Base-by-base conservation (phyloP, 2,113 vertebrate species). In the Mastomys natalensis region DNA sequence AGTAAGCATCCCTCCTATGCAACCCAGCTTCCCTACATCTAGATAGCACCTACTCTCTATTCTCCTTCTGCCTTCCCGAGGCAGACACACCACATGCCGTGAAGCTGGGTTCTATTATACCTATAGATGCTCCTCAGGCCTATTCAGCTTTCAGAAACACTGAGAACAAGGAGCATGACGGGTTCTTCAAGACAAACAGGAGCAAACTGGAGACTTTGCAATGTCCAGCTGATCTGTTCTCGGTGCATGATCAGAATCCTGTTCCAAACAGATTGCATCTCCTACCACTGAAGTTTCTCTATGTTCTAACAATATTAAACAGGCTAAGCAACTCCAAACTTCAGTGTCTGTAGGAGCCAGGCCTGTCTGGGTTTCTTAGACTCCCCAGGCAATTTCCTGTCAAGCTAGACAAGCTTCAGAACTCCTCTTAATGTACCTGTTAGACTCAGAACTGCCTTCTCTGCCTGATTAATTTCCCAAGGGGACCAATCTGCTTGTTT, bases 381-480 rank as follows among this genome's bases (percentile, higher is more conserved):
- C 48, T 93, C 4, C 88, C 78, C 37, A 95, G 77, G 96, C 95
- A 92, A 95, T 95, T 94, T 96, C 90, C 93, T 96, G 73, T 93
- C 89, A 94, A 91, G 80, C n/a, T 62, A 92, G 60, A 96, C 88
- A 93, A 95, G 77, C 72, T 91, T 95, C 81, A 90, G 82, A 95
- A 97, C 58, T 86, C 81, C 62, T 81, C 90, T 87, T 90, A 86
- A 82, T 13, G 81, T 74, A 88, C 85, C 55, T 92, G 77, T 92
- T 89, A 92, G 87, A 70, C 81, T 92, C 89, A 76, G 89, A 95
- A 64, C 53, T 92, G 43, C 78, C 72, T 84, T n/a, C 62, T 80
- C 88, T 86, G 62, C 34, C 92, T 94, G 88, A 88, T 95, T 88
- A 93, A 97, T 96, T 95, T 96, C 93, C 96, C 94, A 95, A 64